A percentile compares a stretch with the other conserved stretches of the same genome.
Conservation (phyloP, 2,113 vertebrate genomes). For the Columba janthina region DNA sequence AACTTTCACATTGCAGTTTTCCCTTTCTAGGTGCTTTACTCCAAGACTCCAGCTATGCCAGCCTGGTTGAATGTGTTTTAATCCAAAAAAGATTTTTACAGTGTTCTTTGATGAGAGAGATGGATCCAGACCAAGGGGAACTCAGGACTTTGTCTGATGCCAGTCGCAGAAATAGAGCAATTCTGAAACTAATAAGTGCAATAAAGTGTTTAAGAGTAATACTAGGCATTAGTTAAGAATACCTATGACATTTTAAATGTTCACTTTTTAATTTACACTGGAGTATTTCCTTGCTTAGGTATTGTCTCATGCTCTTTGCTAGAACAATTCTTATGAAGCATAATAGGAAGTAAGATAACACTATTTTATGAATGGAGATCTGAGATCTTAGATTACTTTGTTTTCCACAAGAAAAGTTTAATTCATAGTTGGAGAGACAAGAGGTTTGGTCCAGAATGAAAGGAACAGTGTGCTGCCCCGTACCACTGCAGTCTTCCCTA, state of each 20-base stretch:
- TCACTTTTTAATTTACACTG: neutral
- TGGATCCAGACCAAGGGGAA: neutral
- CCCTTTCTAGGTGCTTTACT: neutral
- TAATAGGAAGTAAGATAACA: neutral
- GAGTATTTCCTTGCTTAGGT: neutral
- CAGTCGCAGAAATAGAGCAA: neutral
- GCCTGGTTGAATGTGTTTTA: neutral
- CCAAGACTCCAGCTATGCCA: neutral
- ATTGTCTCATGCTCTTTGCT: neutral
- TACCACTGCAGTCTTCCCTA: rapidly evolving
- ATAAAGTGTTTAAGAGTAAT: neutral
- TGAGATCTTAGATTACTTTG: neutral
- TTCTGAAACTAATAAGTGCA: neutral
- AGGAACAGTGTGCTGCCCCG: neutral
- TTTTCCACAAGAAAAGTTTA: neutral
- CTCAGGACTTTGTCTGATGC: neutral
- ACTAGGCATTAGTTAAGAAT: neutral
- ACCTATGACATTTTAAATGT: neutral
- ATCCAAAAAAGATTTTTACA: neutral
- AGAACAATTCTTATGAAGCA: neutral
- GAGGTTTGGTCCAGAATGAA: neutral
- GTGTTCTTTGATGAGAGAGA: neutral
- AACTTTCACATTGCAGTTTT: neutral
- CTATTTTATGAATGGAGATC: neutral
- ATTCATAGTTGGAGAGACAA: neutral